Evolutionary conservation across 2,797 vertebrate species (phyloP).

Genomic region (Dryobates pubescens): DNA sequence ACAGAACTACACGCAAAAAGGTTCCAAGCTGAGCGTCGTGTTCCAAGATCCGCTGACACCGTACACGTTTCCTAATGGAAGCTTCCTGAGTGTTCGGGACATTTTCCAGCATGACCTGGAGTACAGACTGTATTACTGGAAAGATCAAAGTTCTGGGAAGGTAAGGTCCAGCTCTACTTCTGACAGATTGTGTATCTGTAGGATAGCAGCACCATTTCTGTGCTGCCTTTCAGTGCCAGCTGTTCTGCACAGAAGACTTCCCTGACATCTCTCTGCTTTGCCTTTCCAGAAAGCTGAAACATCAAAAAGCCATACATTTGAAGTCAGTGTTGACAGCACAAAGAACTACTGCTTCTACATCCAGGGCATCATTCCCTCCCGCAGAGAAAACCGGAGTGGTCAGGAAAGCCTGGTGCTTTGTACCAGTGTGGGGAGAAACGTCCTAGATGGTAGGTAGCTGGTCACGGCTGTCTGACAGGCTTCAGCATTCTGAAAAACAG

Average conservation of each 20-base stretch:
- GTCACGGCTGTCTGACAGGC: background rate
- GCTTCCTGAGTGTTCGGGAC: slow-evolving; percentile 81
- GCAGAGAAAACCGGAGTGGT: slow-evolving; percentile 77
- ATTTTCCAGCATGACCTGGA: slow-evolving; percentile 82
- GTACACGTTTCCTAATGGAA: slow-evolving; percentile 60
- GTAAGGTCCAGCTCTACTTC: slow-evolving; percentile 72
- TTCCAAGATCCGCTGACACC: slow-evolving; percentile 82
- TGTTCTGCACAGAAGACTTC: background rate
- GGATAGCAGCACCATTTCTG: background rate
- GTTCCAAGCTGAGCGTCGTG: slow-evolving; percentile 76
- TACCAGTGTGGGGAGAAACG: background rate
- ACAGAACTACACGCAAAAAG: slow-evolving; percentile 76
- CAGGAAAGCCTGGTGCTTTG: slow-evolving; percentile 77
- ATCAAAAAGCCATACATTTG: slow-evolving; percentile 73
- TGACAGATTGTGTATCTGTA: background rate
- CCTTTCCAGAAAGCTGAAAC: slow-evolving; percentile 79
- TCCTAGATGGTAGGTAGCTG: slow-evolving; percentile 73
- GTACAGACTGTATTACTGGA: slow-evolving; percentile 87
- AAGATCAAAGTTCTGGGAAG: slow-evolving; percentile 87
- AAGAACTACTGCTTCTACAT: slow-evolving; percentile 89
- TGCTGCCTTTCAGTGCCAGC: background rate
- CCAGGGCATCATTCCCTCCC: slow-evolving; percentile 80
- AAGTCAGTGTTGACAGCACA: slow-evolving; percentile 79
- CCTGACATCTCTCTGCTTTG: background rate
- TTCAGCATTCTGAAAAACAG: background rate